These are phyloP conservation scores for Cryptosula pallasiana DNA, from an alignment of 2,888 invertebrate species.

Conservation along the genomic window DNA sequence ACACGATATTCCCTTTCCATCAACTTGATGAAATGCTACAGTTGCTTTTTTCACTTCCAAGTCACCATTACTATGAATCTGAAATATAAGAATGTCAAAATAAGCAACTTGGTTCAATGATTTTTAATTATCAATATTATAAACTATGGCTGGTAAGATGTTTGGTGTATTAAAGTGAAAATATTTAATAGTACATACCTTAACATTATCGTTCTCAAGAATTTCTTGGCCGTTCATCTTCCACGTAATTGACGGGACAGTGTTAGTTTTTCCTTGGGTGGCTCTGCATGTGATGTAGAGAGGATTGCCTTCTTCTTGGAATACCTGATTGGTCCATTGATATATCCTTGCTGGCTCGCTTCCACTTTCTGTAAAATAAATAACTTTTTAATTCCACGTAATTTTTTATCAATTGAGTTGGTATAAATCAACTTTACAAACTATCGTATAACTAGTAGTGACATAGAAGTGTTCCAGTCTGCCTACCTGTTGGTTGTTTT, in stretches of 20 bases:
- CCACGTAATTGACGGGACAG: neutral
- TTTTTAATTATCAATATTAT: too few species aligned
- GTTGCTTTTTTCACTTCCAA: neutral
- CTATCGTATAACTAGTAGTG: too few species aligned
- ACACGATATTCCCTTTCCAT: neutral
- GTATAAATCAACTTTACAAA: too few species aligned
- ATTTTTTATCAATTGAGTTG: too few species aligned
- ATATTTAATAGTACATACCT: neutral
- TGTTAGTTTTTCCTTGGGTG: neutral
- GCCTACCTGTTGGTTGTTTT: neutral
- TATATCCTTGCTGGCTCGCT: neutral
- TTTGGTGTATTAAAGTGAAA: too few species aligned
- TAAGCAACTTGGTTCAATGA: too few species aligned
- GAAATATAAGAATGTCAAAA: neutral
- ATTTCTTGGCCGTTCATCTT: neutral
- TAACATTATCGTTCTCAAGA: neutral
- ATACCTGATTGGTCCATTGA: neutral
- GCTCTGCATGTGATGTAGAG: conserved; percentile 5
- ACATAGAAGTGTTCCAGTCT: too few species aligned
- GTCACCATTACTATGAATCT: conserved; percentile 18
- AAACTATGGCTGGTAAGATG: too few species aligned
- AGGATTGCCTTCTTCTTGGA: neutral
- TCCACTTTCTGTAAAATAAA: too few species aligned
- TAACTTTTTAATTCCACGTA: too few species aligned
- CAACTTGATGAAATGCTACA: neutral